These are phyloP conservation scores for Bergia sp. DNA, from an alignment of 92 coral and sea anemone species.

Conservation along the genomic window DNA sequence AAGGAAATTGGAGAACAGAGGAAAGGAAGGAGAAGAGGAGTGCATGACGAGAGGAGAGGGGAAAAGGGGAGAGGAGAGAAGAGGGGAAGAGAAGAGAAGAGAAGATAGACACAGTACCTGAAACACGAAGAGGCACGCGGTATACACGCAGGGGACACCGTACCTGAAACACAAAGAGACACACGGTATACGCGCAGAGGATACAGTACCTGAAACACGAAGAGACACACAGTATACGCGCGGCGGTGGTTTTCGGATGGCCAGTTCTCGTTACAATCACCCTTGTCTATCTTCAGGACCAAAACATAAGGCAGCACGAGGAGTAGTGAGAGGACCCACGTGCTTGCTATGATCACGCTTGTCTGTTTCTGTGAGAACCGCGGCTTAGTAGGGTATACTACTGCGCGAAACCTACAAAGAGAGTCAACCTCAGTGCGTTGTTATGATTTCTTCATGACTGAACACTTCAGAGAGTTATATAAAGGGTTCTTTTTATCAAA, in stretches of 20 bases:
- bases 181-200: background rate
- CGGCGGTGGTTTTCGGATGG: constrained; percentile 61
- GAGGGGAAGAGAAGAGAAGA: no score
- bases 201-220: constrained; percentile 61
- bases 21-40: no score
- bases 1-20: no score
- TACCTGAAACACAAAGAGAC: constrained; percentile 71
- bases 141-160: background rate
- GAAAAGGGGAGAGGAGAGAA: no score
- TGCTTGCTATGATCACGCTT: constrained; percentile 52
- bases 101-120: no score
- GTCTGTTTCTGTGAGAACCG: constrained; percentile 72
- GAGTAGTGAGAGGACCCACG: constrained; percentile 75
- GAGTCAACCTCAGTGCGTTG: background rate
- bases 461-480: background rate
- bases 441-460: background rate
- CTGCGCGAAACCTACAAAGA: constrained; percentile 77
- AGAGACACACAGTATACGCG: constrained; percentile 74
- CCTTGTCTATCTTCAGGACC: constrained; percentile 60
- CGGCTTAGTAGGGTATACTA: constrained; percentile 81
- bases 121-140: no score
- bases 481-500: background rate
- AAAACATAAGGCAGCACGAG: constrained; percentile 77
- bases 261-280: constrained; percentile 70
- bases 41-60: no score